phyloP scores from a whole-genome alignment of 2,888 invertebrate genomes.

The Xanthia togata region DNA sequence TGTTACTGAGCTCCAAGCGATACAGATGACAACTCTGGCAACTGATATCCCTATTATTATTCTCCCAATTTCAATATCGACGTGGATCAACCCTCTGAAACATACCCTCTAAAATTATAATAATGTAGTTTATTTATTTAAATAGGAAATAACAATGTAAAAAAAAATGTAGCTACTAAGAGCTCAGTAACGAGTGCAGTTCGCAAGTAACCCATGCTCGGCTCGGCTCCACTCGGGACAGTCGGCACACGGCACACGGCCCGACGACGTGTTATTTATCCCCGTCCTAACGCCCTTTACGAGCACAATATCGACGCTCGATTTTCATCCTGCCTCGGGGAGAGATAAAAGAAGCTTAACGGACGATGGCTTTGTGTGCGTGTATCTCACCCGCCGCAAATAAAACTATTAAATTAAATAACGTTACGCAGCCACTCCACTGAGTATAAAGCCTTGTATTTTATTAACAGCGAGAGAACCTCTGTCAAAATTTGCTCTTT shows the following conservation, averaged over 20 bases:
- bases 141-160: constrained; percentile 30
- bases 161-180: constrained; percentile 25
- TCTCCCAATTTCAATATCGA: constrained; percentile 7
- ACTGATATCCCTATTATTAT: constrained; percentile 28
- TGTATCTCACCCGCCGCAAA: constrained; percentile 69
- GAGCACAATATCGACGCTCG: constrained; percentile 83
- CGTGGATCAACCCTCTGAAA: constrained; percentile 7
- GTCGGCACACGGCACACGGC: constrained; percentile 66
- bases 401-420: constrained; percentile 81
- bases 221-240: constrained; percentile 63
- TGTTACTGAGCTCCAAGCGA: constrained; percentile 25
- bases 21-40: constrained; percentile 41
- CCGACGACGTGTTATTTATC: constrained; percentile 84
- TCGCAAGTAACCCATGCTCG: constrained; percentile 51
- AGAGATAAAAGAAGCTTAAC: constrained; percentile 79
- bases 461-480: constrained; percentile 69
- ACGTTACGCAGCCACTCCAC: constrained; percentile 67
- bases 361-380: constrained; percentile 67
- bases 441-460: constrained; percentile 67
- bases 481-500: constrained; percentile 77
- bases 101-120: background rate
- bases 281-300: constrained; percentile 81
- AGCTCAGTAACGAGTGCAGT: constrained; percentile 47
- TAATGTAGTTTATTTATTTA: background rate
- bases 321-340: constrained; percentile 82